A percentile compares a stretch with the other conserved stretches of the same genome.
Conservation (phyloP, 2,113 vertebrate species). For the Dicerorhinus sumatrensis region DNA sequence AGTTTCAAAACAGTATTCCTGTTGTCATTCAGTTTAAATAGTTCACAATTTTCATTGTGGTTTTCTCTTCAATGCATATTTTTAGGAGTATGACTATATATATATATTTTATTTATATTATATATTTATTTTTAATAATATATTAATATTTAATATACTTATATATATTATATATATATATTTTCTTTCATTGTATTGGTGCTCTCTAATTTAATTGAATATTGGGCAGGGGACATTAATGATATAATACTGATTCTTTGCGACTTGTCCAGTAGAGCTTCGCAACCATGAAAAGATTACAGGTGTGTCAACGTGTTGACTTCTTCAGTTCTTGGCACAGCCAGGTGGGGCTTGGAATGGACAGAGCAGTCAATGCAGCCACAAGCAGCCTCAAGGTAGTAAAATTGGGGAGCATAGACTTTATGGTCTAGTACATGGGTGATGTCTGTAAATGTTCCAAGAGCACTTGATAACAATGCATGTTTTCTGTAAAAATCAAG, state of each 20-base stretch:
- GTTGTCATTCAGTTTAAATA: background rate
- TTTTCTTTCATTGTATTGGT: background rate
- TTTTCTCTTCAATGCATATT: background rate
- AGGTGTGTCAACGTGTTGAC: background rate
- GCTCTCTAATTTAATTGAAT: background rate
- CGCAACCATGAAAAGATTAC: background rate
- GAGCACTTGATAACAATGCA: background rate
- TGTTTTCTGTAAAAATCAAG: background rate
- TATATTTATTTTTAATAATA: no score
- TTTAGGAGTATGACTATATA: background rate
- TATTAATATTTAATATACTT: no score
- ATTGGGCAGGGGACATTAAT: background rate
- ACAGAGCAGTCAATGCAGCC: background rate
- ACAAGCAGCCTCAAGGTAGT: background rate
- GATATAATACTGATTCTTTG: background rate
- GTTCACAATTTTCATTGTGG: background rate
- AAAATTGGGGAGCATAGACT: background rate
- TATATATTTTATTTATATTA: background rate
- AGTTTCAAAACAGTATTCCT: background rate
- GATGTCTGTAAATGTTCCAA: background rate
- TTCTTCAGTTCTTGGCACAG: background rate
- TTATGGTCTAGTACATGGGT: background rate
- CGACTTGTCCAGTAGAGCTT: background rate
- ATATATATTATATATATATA: background rate
- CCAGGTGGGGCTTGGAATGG: background rate